Evolutionary conservation across 2,888 invertebrate genomes (phyloP).

Genomic region (Metalampra italica): DNA sequence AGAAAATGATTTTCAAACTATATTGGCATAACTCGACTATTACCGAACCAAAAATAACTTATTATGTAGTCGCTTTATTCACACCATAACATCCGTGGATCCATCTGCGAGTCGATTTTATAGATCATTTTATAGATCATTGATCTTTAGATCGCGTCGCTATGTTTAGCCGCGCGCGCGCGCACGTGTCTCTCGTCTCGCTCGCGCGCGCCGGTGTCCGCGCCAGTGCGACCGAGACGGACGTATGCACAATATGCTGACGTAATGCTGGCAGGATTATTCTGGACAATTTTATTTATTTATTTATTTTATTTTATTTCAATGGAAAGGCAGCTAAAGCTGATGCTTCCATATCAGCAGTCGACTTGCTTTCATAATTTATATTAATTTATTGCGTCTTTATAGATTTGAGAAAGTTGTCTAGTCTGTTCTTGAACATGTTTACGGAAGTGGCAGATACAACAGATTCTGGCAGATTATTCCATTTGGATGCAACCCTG

Average conservation of each 20-base stretch:
- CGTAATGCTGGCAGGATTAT: background rate
- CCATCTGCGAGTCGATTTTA: slow-evolving; percentile 1
- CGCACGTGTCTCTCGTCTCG: slow-evolving; percentile 26
- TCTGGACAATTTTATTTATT: background rate
- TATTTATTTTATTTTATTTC: background rate
- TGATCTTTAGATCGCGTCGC: slow-evolving; percentile 24
- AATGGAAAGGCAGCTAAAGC: too few species aligned
- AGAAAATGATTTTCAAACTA: too few species aligned
- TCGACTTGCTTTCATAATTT: too few species aligned
- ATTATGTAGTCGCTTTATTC: background rate
- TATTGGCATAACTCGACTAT: background rate
- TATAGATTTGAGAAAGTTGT: too few species aligned
- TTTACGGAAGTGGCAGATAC: too few species aligned
- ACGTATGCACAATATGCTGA: background rate
- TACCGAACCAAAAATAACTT: slow-evolving; percentile 7
- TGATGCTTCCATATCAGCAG: too few species aligned
- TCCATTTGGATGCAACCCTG: too few species aligned
- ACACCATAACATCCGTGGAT: slow-evolving; percentile 4
- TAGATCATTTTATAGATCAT: slow-evolving; percentile 28
- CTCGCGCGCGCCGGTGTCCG: slow-evolving; percentile 7
- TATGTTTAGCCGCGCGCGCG: slow-evolving; percentile 24
- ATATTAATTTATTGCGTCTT: too few species aligned
- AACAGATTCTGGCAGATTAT: too few species aligned
- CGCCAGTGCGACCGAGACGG: background rate
- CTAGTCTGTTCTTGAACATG: too few species aligned